Base-by-base conservation (phyloP, 2,113 vertebrate species). In the Peucedramus taeniatus region DNA sequence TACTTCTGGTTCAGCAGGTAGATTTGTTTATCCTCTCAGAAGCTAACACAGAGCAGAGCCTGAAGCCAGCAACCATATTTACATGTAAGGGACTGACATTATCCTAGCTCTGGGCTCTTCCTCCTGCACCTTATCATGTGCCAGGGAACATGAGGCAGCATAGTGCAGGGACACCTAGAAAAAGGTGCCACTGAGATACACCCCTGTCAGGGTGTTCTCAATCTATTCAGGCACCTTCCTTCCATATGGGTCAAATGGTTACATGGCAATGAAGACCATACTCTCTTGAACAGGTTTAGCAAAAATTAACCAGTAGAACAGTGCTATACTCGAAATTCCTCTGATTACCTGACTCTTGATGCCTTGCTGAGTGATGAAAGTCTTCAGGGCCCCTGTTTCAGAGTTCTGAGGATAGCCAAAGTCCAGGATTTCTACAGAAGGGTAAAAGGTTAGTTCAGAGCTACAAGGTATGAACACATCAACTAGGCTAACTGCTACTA, bases 361-460 rank as follows among this genome's bases (percentile, higher is more conserved):
- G 96, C 99, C 99, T 98, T 99, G 99, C 83, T 99, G 99, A 89
- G 99, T 99, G 98, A 99, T 99, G 97, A 99, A 99, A 79, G 99
- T 99, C 98, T 99, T 99, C 98, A 99, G 98, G 5, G 99, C 99
- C 24, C 99, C 99, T 4, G 99, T 99, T 98, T 99, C 99, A 49
- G 99, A 99, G 97, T 99, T 99, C 98, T 99, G 99, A 93, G 99
- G 99, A 95, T 99, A 99, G 44, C 99, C 99, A 97, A 99, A 99
- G 94, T 99, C 99, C 98, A 99, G 97, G 97, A 99, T 99, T 98
- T 99, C 99, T 99, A 97, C 53, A 93, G 91, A 87, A 93, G 49
- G 65, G 56, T 70, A 97, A 64, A 84, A 50, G 31, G 39, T 97
- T 65, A 98, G 90, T 59, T 84, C 45, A 90, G 85, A 94, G 33